Conservation (phyloP, 2,888 invertebrate species). For the Cephus nigrinus region DNA sequence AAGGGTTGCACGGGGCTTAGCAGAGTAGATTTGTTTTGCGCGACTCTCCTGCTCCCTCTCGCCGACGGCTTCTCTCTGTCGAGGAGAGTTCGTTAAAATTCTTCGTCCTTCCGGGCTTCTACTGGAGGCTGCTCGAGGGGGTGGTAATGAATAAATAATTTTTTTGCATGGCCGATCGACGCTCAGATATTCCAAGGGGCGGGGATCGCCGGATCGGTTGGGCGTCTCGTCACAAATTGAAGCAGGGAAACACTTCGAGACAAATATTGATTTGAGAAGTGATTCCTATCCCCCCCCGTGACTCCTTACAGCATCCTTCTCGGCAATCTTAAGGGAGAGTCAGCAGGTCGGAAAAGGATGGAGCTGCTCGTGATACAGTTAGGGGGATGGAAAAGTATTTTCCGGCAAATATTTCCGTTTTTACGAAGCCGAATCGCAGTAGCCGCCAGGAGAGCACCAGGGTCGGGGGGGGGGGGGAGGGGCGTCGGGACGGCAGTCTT, state of each 20-base stretch:
- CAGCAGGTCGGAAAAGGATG: not conserved
- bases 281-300: constrained; percentile 3
- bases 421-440: constrained; percentile 38
- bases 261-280: constrained; percentile 18
- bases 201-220: not conserved
- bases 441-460: constrained; percentile 15
- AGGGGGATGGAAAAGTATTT: constrained; percentile 51
- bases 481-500: constrained; percentile 35
- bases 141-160: constrained; percentile 21
- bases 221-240: constrained; percentile 8
- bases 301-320: not conserved
- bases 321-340: not conserved
- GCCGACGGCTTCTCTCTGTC: constrained; percentile 23
- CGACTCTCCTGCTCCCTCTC: constrained; percentile 9
- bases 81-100: constrained; percentile 21
- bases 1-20: no score
- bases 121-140: not conserved
- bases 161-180: constrained; percentile 1
- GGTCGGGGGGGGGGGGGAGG: constrained; percentile 43
- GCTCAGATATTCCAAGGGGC: constrained; percentile 6
- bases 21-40: constrained; percentile 1
- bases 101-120: constrained; percentile 10
- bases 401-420: constrained; percentile 62
- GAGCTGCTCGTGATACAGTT: not conserved
- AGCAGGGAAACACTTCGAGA: constrained; percentile 11